Evolutionary conservation across 2,797 vertebrate genomes (phyloP).

Genomic region (Sebastes trivittatus): DNA sequence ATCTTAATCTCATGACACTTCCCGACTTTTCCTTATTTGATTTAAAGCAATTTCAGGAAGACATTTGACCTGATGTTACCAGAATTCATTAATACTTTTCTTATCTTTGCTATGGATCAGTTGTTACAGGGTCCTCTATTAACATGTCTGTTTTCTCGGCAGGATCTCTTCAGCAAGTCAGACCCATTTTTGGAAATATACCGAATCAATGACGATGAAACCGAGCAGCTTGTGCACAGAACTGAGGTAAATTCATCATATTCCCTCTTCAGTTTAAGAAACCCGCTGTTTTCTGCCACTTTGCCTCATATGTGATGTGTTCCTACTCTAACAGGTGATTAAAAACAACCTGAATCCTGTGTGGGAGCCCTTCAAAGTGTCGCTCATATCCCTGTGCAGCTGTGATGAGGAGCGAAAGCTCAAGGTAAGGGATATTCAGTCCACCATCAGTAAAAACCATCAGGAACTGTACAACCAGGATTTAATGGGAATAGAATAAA

Average conservation of each 20-base stretch:
- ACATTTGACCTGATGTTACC: neutral
- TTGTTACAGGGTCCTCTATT: neutral
- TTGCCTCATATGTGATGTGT: neutral
- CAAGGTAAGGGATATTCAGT: slow-evolving; percentile 81
- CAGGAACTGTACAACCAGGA: neutral
- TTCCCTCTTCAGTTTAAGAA: neutral
- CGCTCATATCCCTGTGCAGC: slow-evolving; percentile 93
- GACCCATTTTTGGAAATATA: slow-evolving; percentile 97
- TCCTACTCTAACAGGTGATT: slow-evolving; percentile 84
- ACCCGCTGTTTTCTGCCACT: neutral
- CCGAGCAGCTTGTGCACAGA: slow-evolving; percentile 93
- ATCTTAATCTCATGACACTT: neutral
- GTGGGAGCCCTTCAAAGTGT: slow-evolving; percentile 97
- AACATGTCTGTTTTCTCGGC: slow-evolving; percentile 15
- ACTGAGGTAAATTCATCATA: slow-evolving; percentile 86
- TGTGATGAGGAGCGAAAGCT: slow-evolving; percentile 92
- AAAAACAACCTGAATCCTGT: slow-evolving; percentile 96
- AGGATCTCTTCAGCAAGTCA: slow-evolving; percentile 98
- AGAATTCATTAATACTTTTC: neutral
- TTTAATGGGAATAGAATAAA: neutral
- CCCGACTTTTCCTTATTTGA: neutral
- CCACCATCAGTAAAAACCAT: neutral
- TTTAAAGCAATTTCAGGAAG: neutral
- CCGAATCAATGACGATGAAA: slow-evolving; percentile 88
- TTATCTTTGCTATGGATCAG: neutral